Base-by-base conservation (phyloP, 2,797 vertebrate genomes). In the Argentina silus region DNA sequence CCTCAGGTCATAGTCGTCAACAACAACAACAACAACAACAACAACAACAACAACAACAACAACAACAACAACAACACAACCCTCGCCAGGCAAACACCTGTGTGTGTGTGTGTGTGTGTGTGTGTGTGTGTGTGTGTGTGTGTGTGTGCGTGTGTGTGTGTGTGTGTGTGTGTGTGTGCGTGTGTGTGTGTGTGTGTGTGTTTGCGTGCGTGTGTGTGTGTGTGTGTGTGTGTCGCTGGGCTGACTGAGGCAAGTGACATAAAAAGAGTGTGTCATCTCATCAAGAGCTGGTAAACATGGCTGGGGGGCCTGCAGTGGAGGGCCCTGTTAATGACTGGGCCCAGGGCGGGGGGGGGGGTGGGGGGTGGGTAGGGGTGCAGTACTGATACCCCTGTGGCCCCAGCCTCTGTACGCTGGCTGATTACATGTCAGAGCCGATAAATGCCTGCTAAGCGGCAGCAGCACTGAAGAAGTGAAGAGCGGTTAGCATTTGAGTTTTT, bases 371-470 rank as follows among this genome's bases (percentile, higher is more conserved):
- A 36, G 27, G 27, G 27, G 27, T 36, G 27, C 27, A 14, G 45
- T 45, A 53, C 27, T n/a, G 55, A 14, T 15, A 43, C 43, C 68
- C 43, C 48, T 15, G 45, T 69, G 83, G 56, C 78, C 75, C 66
- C 1, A 27, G 42, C 63, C 79, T 21, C 45, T 17, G 53, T 9
- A 48, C 17, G 11, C 44, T 5, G 21, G n/a, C 56, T 88, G 92
- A 91, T 91, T 91, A 81, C 80, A 85, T 85, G 90, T 89, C 88
- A 90, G 84, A 75, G 71, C 72, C 71, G 65, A 79, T 89, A 59
- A 81, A 89, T 77, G 77, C 78, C 83, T 72, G 76, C 76, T 78
- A 68, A 84, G 85, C 78, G 74, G 76, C 74, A 69, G 6, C 19
- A 6, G 12, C 67, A 79, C 72, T 74, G 68, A 47, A 57, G 45